Evolutionary conservation across 2,113 vertebrate species (phyloP).

Genomic region (Psittacula cyanocephala): DNA sequence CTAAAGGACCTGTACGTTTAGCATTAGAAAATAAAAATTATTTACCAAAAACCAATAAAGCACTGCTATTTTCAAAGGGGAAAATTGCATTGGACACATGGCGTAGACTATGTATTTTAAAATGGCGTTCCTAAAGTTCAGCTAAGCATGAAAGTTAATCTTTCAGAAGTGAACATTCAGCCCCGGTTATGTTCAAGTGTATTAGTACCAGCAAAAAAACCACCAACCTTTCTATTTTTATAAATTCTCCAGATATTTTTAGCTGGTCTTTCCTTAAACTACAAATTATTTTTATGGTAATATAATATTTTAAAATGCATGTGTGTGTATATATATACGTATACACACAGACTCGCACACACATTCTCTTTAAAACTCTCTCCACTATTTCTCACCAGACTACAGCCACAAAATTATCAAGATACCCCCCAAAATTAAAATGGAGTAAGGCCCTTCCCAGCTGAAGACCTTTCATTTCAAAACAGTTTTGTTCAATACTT

Average conservation of each 20-base stretch:
- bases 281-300: constrained; percentile 16
- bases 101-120: constrained; percentile 24
- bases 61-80: not conserved
- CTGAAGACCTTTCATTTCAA: not conserved
- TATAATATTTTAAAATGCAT: not conserved
- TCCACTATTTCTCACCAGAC: not conserved
- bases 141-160: constrained; percentile 54
- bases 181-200: constrained; percentile 29
- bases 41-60: not conserved
- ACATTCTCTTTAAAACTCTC: not conserved
- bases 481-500: not conserved
- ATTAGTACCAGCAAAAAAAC: not conserved
- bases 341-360: not conserved
- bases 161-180: constrained; percentile 59
- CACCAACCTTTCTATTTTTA: not conserved
- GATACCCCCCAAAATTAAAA: not conserved
- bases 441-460: not conserved
- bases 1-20: not conserved
- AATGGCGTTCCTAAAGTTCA: constrained; percentile 53
- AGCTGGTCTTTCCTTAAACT: not conserved
- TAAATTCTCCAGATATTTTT: constrained; percentile 27
- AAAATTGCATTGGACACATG: not conserved
- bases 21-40: not conserved
- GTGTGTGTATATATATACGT: accelerated
- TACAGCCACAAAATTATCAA: not conserved